phyloP scores from a whole-genome alignment of 1,140 invertebrate genomes.

The Bombus huntii region DNA sequence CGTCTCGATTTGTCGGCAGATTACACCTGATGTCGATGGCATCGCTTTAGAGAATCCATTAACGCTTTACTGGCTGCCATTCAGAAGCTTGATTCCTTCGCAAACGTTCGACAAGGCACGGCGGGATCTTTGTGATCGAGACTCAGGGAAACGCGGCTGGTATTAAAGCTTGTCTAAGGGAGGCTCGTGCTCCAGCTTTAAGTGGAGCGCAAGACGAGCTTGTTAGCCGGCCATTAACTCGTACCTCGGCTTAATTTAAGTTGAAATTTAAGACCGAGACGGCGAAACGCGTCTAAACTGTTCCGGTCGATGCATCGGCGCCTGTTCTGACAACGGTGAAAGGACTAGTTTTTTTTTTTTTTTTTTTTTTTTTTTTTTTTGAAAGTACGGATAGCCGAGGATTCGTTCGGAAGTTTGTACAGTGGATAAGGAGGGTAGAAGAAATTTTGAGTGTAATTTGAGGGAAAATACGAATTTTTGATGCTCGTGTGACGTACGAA shows the following conservation, averaged over 20 bases:
- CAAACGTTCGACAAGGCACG: conserved; percentile 21
- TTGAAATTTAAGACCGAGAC: neutral
- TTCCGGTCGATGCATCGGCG: neutral
- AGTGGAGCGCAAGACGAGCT: conserved; percentile 8
- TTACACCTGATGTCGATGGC: conserved; percentile 9
- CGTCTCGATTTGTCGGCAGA: conserved; percentile 9
- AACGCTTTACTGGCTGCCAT: conserved; percentile 31
- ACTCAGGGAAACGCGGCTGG: neutral
- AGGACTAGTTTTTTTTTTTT: neutral
- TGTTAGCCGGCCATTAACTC: neutral
- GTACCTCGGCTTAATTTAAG: neutral
- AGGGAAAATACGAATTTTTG: neutral
- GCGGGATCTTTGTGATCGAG: neutral
- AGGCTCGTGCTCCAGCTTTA: neutral
- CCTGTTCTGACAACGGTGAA: neutral
- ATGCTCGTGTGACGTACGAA: neutral
- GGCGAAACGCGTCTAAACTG: neutral
- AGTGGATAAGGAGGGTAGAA: too few relatives aligned
- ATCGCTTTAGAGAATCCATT: conserved; percentile 45
- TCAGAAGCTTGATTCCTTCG: conserved; percentile 32
- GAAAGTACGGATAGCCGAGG: too few relatives aligned
- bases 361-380: too few relatives aligned
- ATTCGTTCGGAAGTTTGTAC: too few relatives aligned
- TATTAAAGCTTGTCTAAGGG: neutral
- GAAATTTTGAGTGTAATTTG: neutral